Percentiles rank a stretch among this genome's conserved stretches.
Evolutionary conservation across 2,113 vertebrate genomes (phyloP).

Genomic region (Caracal caracal): DNA sequence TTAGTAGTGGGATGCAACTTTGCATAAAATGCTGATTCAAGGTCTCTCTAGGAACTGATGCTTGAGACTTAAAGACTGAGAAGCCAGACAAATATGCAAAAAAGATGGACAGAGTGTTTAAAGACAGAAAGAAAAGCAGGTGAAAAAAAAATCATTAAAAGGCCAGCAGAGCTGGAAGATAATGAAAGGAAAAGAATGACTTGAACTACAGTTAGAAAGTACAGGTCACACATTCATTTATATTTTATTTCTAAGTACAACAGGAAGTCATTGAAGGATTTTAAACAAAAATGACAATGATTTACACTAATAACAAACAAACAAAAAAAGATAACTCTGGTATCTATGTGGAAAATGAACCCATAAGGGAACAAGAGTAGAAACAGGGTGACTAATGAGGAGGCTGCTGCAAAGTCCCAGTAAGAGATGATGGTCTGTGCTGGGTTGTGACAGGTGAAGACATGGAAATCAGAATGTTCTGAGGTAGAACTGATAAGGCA

Average conservation of each 20-base stretch:
- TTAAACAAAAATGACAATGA: background rate
- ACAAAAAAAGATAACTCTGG: background rate
- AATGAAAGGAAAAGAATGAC: slow-evolving; percentile 8
- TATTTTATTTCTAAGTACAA: slow-evolving; percentile 39
- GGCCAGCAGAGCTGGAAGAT: background rate
- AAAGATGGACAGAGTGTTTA: background rate
- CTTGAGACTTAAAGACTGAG: background rate
- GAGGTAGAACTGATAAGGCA: background rate
- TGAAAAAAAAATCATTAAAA: background rate
- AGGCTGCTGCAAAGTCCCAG: background rate
- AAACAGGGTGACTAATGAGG: background rate
- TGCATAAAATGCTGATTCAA: background rate
- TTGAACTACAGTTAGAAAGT: background rate
- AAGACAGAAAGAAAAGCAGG: background rate
- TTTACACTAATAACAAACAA: background rate
- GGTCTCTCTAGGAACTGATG: background rate
- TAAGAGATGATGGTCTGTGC: background rate
- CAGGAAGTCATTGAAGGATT: background rate
- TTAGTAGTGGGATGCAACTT: background rate
- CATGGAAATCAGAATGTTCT: background rate
- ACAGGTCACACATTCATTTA: background rate
- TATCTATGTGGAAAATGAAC: background rate
- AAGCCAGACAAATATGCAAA: background rate
- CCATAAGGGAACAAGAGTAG: background rate
- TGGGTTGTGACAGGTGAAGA: background rate